Conservation (phyloP, 2,113 vertebrate genomes). For the Promerops cafer region DNA sequence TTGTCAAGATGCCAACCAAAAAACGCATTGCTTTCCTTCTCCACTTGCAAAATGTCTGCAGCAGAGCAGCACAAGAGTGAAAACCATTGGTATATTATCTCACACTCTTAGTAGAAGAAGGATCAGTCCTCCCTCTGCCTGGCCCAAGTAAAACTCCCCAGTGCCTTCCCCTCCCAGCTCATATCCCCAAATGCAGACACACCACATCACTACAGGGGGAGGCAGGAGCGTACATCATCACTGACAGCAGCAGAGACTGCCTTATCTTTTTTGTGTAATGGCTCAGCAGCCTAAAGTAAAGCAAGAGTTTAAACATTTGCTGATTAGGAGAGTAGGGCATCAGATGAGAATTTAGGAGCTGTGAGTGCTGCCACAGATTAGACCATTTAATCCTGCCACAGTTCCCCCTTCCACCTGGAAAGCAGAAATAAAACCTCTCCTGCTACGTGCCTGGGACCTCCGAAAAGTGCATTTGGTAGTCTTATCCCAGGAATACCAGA, state of each 20-base stretch:
- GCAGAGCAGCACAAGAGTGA: background rate
- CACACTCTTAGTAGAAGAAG: background rate
- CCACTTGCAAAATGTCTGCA: background rate
- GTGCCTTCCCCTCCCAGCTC: background rate
- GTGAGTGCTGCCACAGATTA: background rate
- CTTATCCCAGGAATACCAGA: background rate
- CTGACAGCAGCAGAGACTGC: background rate
- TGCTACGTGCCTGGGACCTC: background rate
- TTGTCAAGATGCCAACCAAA: background rate
- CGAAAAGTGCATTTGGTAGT: background rate
- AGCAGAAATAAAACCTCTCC: background rate
- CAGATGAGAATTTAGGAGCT: background rate
- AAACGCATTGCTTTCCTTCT: background rate
- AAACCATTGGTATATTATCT: background rate
- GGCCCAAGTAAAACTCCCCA: background rate
- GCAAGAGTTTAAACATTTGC: background rate
- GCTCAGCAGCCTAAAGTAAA: background rate
- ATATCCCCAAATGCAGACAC: background rate
- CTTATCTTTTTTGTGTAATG: background rate
- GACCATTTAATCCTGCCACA: rapidly evolving
- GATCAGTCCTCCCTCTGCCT: background rate
- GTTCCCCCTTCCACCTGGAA: background rate
- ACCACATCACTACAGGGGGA: background rate
- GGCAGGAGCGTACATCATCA: background rate
- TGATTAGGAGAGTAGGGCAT: background rate